Evolutionary conservation across 2,113 vertebrate species (phyloP).

Genomic region (Crocuta crocuta): DNA sequence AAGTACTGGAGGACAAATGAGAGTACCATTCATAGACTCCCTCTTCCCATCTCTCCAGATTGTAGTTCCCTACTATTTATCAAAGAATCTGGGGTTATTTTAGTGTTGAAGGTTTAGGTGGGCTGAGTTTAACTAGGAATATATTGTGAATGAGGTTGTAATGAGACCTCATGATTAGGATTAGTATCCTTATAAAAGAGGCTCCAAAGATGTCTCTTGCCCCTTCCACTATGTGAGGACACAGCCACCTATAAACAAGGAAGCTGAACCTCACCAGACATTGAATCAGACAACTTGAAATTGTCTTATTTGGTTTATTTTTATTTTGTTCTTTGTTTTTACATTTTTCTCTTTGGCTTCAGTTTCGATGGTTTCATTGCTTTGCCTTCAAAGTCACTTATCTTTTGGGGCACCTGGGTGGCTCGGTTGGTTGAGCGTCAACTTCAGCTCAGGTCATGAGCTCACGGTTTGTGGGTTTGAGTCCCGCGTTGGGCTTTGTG

Average conservation of each 20-base stretch:
- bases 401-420: background rate
- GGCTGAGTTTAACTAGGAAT: background rate
- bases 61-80: background rate
- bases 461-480: too few species aligned
- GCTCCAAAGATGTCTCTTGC: background rate
- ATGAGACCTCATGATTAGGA: background rate
- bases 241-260: background rate
- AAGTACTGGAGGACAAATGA: background rate
- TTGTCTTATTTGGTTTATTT: background rate
- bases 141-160: background rate
- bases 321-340: background rate
- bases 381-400: background rate
- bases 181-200: background rate
- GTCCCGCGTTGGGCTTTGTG: too few species aligned
- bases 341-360: background rate
- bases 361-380: constrained; percentile 12
- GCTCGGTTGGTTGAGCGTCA: too few species aligned
- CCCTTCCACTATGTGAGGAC: background rate
- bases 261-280: background rate
- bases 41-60: background rate
- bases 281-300: background rate
- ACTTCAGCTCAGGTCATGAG: too few species aligned
- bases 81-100: background rate
- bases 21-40: background rate
- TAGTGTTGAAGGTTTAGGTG: background rate